Evolutionary conservation across 2,888 invertebrate genomes (phyloP), one percentile per base, ranked within the genome.

Genomic region (Hartigia nigra): DNA sequence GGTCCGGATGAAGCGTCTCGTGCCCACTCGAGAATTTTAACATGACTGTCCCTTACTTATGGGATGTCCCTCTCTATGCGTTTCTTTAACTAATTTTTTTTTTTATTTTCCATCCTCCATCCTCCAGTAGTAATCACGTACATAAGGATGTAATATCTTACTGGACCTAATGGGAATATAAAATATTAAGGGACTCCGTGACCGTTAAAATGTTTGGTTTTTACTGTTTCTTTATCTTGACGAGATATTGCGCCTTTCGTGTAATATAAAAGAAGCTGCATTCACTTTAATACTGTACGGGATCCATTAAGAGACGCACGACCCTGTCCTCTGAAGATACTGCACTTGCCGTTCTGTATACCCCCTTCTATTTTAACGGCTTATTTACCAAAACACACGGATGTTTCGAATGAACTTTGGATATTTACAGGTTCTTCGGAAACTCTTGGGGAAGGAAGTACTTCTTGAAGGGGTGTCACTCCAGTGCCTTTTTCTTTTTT

Each of bases 311-410:
- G 55, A 35, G 76, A 74, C 74, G 70, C 55, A 39, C n/a, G 35
- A 72, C 12, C 77, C 55, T 69, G 35, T 74, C 23, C 78, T 76
- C 23, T 39, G 34, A 69, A 74, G 32, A 75, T 75, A 39, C 74
- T n/a, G 74, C 79, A 77, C 79, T 79, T 77, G 79, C 74, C 75
- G 77, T 55, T 2, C 55, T 55, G 4, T 23, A 55, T 55, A 55
- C 23, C 74, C 79, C 79, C 79, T 79, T 79, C 70, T 70, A 37
- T 69, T 79, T 77, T 79, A 79, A 79, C 75, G 77, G 79, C 79
- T 79, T 77, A 79, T 79, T 79, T 79, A 77, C 79, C 74, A 75
- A 79, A 77, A 75, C 78, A 79, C 74, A 34, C 76, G 76, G 76
- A 76, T 76, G 74, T 36, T 37, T 39, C 36, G 74, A 76, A 79